Conservation (phyloP, 2,888 invertebrate genomes). For the Heliconius ismenius region DNA sequence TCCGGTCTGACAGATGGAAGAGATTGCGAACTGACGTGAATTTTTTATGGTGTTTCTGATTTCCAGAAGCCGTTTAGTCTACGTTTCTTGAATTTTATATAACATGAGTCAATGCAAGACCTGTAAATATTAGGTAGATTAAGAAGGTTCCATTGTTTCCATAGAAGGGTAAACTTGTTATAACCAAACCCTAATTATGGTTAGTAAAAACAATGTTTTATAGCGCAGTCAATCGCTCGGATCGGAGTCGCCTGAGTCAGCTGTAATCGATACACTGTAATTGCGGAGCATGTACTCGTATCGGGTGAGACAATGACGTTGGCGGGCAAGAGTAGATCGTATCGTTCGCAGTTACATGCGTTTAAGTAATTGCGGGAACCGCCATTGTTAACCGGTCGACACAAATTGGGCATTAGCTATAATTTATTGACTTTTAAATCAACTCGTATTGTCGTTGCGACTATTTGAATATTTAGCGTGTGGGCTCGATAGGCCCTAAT, state of each 20-base stretch:
- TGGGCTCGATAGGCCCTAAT: conserved; percentile 74
- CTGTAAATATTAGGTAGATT: conserved; percentile 46
- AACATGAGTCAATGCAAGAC: conserved; percentile 42
- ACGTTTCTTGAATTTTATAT: conserved; percentile 65
- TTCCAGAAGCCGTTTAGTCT: conserved; percentile 67
- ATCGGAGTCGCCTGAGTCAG: conserved; percentile 71
- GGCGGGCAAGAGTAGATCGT: conserved; percentile 69
- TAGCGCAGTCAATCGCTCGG: conserved; percentile 69
- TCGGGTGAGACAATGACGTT: conserved; percentile 75
- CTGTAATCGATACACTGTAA: conserved; percentile 78
- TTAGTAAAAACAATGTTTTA: conserved; percentile 74
- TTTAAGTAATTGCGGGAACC: conserved; percentile 82
- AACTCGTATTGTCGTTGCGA: conserved; percentile 73
- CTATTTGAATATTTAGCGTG: conserved; percentile 77
- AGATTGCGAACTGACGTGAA: conserved; percentile 62
- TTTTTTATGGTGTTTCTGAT: conserved; percentile 62
- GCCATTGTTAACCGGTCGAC: conserved; percentile 79
- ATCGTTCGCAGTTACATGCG: conserved; percentile 78
- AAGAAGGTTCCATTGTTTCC: conserved; percentile 29
- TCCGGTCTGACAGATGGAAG: conserved; percentile 60
- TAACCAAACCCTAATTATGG: conserved; percentile 69
- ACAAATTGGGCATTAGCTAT: conserved; percentile 82
- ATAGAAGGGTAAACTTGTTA: conserved; percentile 53
- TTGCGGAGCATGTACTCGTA: conserved; percentile 69
- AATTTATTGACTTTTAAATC: conserved; percentile 80